These are phyloP conservation scores for Ferrisia virgata DNA, from an alignment of 2,888 invertebrate species.

Conservation along the genomic window DNA sequence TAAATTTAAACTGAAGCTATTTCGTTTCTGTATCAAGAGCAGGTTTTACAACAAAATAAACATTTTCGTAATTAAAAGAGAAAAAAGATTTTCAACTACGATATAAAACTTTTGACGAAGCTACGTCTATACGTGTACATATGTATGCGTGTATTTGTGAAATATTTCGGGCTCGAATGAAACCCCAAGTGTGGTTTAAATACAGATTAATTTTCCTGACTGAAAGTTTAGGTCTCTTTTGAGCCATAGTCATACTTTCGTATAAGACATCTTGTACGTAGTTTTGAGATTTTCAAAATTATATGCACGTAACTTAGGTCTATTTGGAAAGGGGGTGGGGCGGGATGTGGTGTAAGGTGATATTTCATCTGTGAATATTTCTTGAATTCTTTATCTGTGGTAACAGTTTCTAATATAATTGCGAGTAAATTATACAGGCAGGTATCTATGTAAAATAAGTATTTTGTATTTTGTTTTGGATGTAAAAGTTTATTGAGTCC, in stretches of 20 bases:
- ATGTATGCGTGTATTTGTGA: too few relatives aligned
- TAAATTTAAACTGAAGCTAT: neutral
- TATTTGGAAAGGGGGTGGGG: too few relatives aligned
- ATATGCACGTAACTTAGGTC: too few relatives aligned
- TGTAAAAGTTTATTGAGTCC: neutral
- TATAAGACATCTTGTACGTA: neutral
- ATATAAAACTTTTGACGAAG: neutral
- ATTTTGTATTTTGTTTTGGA: too few relatives aligned
- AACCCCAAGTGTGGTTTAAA: slow-evolving; percentile 12
- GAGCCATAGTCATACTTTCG: neutral
- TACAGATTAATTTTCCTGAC: neutral
- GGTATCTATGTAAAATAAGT: too few relatives aligned
- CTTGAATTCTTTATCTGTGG: too few relatives aligned
- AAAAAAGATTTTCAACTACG: neutral
- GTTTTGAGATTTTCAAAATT: neutral
- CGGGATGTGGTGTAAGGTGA: too few relatives aligned
- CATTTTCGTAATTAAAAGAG: neutral
- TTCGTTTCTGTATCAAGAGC: neutral
- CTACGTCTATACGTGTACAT: too few relatives aligned
- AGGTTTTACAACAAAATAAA: neutral
- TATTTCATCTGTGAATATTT: too few relatives aligned
- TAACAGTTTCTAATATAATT: too few relatives aligned
- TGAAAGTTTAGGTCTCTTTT: neutral
- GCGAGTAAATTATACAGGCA: too few relatives aligned
- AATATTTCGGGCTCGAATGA: neutral